Percentiles rank a stretch among this genome's conserved stretches.
Conservation (phyloP, 2,113 vertebrate species). For the Eurystomus gularis region DNA sequence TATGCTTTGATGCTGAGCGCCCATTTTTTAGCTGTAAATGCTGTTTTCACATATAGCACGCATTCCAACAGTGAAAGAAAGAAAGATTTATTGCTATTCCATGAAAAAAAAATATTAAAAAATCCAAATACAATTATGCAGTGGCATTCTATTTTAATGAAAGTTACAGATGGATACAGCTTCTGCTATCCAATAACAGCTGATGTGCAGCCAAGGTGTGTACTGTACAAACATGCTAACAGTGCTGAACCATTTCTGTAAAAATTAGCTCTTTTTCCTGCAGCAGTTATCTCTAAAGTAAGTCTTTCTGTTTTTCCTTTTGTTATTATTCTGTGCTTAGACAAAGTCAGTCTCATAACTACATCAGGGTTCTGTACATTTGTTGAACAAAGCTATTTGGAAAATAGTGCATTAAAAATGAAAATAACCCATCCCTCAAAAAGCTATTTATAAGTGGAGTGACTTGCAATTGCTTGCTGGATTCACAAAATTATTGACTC, state of each 20-base stretch:
- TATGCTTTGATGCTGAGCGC: conserved; percentile 3
- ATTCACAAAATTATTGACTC: neutral
- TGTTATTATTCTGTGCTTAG: neutral
- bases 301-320: neutral
- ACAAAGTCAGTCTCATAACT: neutral
- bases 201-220: conserved; percentile 52
- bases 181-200: conserved; percentile 54
- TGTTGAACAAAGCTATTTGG: neutral
- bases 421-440: neutral
- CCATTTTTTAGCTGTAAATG: neutral
- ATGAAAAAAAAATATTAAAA: neutral
- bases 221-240: conserved; percentile 3
- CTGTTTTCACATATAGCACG: neutral
- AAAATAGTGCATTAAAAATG: neutral
- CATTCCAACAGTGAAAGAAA: neutral
- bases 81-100: neutral
- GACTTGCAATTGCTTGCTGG: neutral
- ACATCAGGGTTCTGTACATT: neutral
- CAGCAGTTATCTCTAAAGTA: neutral
- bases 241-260: neutral
- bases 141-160: conserved; percentile 53
- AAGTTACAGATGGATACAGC: conserved; percentile 58
- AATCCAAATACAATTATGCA: conserved; percentile 37
- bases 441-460: neutral
- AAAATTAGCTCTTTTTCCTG: neutral